phyloP scores from a whole-genome alignment of 2,797 vertebrate species.

The Sardinella longiceps region DNA sequence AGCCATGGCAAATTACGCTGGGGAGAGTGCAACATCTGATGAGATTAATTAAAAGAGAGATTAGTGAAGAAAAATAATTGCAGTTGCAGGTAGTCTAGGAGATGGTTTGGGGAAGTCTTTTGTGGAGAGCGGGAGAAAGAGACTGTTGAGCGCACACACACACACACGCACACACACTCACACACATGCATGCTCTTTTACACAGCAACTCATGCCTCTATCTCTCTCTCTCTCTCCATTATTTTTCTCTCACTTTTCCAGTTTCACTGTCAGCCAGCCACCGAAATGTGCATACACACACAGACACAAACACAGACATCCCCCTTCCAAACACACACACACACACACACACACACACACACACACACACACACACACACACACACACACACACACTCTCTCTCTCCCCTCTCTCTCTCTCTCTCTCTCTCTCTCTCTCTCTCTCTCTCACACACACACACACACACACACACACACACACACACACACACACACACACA shows the following conservation, averaged over 20 bases:
- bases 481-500: conserved; percentile 37
- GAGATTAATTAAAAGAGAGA: conserved; percentile 31
- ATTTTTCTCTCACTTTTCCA: too few species aligned
- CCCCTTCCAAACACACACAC: not conserved
- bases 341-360: not conserved
- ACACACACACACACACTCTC: not conserved
- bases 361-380: conserved; percentile 38
- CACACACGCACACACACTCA: not conserved
- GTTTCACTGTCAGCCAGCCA: too few species aligned
- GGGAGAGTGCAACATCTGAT: conserved; percentile 30
- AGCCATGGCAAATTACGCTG: conserved; percentile 11
- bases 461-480: not conserved
- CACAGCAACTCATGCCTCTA: too few species aligned
- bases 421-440: too few species aligned
- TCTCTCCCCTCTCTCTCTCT: too few species aligned
- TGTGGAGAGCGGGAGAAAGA: not conserved
- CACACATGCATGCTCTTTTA: not conserved
- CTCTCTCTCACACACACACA: not conserved
- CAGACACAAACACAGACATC: not conserved
- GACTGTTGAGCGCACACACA: not conserved
- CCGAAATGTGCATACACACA: not conserved
- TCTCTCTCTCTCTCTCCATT: too few species aligned
- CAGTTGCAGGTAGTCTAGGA: conserved; percentile 6
- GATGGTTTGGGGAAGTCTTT: not conserved
- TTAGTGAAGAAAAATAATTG: not conserved